Base-by-base conservation (phyloP, 2,113 vertebrate species). In the Hippocampus abdominalis region DNA sequence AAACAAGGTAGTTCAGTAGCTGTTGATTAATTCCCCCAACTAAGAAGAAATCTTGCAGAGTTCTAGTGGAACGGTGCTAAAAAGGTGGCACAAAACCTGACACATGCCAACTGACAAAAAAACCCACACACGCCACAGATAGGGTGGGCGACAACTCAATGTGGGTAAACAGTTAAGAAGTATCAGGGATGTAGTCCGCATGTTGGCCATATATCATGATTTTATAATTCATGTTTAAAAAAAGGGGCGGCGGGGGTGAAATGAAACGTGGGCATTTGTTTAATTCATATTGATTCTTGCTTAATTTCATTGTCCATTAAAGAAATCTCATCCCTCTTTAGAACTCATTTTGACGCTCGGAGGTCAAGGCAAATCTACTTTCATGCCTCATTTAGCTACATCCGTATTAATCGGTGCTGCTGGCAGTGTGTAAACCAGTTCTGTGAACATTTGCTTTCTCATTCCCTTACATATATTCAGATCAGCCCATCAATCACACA, bases 311-410 rank as follows among this genome's bases (percentile, higher is more conserved):
- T 44, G 32, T 44, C 40, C 15, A 57, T 77, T 10, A 63, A 74
- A 71, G 65, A 11, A 76, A 66, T 27, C 65, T 63, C 66, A 77
- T 76, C 61, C 61, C 39, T 64, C 61, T 42, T 64, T 42, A 81
- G 57, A 75, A 32, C 15, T 59, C n/a, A 69, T 76, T n/a, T 60
- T 63, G 71, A n/a, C 64, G 36, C 67, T 73, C 57, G 69, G 66
- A 69, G 65, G 54, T 67, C 68, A 64, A 69, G 62, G 25, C 48
- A 53, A 44, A 66, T 73, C 73, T 76, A 68, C 78, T 83, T 86
- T 80, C 74, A 85, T 75, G 80, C 79, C 72, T 89, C 78, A 78
- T 87, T 85, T 86, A 70, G 76, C 82, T 82, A 81, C 32, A 80
- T 73, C 72, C 60, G 76, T 70, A 84, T 84, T 89, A 88, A 87